Evolutionary conservation across 1,140 invertebrate species (phyloP).

Genomic region (Maconellicoccus hirsutus): DNA sequence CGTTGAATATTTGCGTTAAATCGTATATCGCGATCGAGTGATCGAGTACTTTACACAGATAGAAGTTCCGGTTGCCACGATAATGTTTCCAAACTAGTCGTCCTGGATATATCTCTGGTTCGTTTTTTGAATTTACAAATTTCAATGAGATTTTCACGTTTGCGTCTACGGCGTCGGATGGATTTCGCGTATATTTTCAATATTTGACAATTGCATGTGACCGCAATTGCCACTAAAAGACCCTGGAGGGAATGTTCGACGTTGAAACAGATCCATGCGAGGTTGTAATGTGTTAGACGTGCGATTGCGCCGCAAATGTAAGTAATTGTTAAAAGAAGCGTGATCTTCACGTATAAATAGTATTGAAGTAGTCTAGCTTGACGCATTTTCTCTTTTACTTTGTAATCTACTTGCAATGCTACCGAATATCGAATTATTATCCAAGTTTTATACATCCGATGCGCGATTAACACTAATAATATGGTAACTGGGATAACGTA

Average conservation of each 20-base stretch:
- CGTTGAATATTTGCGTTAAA: too few species aligned
- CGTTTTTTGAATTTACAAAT: background rate
- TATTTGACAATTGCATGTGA: slow-evolving; percentile 46
- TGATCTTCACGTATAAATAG: slow-evolving; percentile 44
- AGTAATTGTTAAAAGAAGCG: slow-evolving; percentile 32
- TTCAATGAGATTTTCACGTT: background rate
- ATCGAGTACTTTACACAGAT: background rate
- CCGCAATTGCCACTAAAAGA: slow-evolving; percentile 46
- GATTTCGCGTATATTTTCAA: slow-evolving; percentile 27
- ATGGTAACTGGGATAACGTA: slow-evolving; percentile 37
- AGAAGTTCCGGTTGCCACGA: slow-evolving; percentile 5
- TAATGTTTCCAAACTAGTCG: background rate
- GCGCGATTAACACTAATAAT: slow-evolving; percentile 35
- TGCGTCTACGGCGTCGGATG: slow-evolving; percentile 17
- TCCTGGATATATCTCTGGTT: background rate
- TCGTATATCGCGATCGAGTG: too few species aligned
- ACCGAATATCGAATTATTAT: slow-evolving; percentile 38
- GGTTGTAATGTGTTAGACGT: slow-evolving; percentile 25
- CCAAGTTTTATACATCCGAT: slow-evolving; percentile 38
- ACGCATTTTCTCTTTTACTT: slow-evolving; percentile 46
- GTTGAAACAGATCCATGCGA: slow-evolving; percentile 39
- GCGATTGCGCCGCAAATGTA: slow-evolving; percentile 28
- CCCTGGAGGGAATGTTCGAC: slow-evolving; percentile 42
- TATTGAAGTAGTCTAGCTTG: slow-evolving; percentile 44
- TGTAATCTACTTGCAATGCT: slow-evolving; percentile 44